Conservation (phyloP, 2,113 vertebrate species). For the Dendropsophus ebraccatus region DNA sequence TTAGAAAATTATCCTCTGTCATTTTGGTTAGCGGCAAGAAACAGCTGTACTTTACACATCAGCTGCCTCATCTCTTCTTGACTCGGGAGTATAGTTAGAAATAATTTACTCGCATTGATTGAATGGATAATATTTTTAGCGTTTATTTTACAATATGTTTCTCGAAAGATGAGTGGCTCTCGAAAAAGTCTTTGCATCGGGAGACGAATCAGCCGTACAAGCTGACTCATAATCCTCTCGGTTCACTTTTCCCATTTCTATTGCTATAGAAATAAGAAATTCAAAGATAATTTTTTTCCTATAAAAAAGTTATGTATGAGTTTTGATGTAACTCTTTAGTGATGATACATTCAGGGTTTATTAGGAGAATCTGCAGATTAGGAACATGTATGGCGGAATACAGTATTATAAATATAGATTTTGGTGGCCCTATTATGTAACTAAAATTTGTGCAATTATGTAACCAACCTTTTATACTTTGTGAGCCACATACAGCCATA, state of each 20-base stretch:
- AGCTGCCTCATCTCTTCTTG: background rate
- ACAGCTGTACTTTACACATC: constrained; percentile 22
- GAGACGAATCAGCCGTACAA: background rate
- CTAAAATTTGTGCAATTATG: too few relatives aligned
- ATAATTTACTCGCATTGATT: background rate
- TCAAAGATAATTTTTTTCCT: too few relatives aligned
- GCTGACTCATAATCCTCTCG: background rate
- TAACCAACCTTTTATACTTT: too few relatives aligned
- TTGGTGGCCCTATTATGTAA: too few relatives aligned
- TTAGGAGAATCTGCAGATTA: background rate
- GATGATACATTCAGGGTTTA: background rate
- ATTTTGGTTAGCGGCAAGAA: constrained; percentile 13
- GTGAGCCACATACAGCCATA: too few relatives aligned
- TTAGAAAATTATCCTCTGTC: constrained; percentile 43
- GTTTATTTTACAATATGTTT: background rate
- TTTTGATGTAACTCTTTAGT: background rate
- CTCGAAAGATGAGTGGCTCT: background rate
- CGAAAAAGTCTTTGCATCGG: background rate
- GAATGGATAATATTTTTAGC: background rate
- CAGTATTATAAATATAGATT: background rate
- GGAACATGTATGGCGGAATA: background rate
- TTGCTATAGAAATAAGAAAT: too few relatives aligned
- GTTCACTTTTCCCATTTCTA: background rate
- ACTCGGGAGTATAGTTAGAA: background rate
- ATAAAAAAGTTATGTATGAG: background rate